These are phyloP conservation scores for Synanthedon tipuliformis DNA, from an alignment of 2,888 invertebrate species.

Conservation along the genomic window DNA sequence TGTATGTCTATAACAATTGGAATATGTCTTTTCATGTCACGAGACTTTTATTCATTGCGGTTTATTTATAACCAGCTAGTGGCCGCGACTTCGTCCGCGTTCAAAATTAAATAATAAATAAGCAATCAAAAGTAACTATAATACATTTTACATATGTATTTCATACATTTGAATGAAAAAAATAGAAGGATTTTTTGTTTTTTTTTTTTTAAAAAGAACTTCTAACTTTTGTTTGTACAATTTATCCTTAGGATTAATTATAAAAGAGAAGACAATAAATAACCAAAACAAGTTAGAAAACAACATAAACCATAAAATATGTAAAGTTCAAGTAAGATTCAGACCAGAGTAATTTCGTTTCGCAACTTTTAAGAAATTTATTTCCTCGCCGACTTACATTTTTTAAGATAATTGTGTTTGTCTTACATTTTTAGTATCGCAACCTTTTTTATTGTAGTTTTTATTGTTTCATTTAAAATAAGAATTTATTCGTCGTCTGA, in stretches of 20 bases:
- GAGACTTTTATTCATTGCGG: not conserved
- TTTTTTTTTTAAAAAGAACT: not conserved
- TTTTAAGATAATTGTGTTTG: not conserved
- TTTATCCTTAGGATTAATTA: not conserved
- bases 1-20: not conserved
- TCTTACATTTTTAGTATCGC: too few relatives aligned
- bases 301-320: conserved; percentile 23
- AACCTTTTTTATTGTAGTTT: too few relatives aligned
- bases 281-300: conserved; percentile 24
- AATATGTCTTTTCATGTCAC: not conserved
- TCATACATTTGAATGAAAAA: too few relatives aligned
- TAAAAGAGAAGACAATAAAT: conserved; percentile 15
- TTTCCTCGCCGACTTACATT: conserved; percentile 8
- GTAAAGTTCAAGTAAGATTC: conserved; percentile 24
- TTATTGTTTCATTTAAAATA: too few relatives aligned
- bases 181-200: too few relatives aligned
- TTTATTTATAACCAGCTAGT: too few relatives aligned
- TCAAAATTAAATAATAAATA: too few relatives aligned
- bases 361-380: conserved; percentile 23
- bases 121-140: too few relatives aligned
- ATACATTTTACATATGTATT: too few relatives aligned
- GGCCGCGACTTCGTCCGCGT: too few relatives aligned
- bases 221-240: not conserved
- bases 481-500: too few relatives aligned
- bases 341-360: conserved; percentile 28